These are phyloP conservation scores for Actinernus sp. DNA, from an alignment of 92 coral and sea anemone genomes.

Conservation along the genomic window DNA sequence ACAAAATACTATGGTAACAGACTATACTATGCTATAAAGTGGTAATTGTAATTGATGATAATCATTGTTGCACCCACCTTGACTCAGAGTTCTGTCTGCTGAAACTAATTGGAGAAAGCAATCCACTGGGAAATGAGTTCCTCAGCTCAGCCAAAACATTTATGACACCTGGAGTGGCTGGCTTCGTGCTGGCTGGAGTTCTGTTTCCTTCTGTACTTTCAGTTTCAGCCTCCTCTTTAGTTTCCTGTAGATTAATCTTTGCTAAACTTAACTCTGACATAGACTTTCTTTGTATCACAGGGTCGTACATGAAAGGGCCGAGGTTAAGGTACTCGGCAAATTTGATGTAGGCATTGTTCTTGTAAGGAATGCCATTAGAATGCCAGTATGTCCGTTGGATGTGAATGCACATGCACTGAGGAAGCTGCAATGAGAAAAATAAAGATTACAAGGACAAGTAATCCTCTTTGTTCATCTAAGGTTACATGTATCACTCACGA, in stretches of 20 bases:
- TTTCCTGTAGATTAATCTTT: not conserved
- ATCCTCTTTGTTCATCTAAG: no score
- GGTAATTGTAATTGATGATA: no score
- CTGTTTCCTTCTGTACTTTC: constrained; percentile 20
- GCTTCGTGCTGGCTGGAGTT: constrained; percentile 15
- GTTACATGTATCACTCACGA: no score
- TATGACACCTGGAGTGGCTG: not conserved
- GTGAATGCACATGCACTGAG: constrained; percentile 94
- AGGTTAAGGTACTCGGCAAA: constrained; percentile 85
- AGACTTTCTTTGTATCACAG: constrained; percentile 17
- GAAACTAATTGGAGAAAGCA: constrained; percentile 28
- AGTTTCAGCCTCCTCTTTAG: constrained; percentile 3
- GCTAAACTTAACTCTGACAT: constrained; percentile 11
- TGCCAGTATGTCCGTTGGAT: constrained; percentile 98
- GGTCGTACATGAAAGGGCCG: constrained; percentile 80
- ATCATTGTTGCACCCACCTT: constrained; percentile 8
- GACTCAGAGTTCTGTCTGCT: constrained; percentile 45
- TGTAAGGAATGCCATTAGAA: constrained; percentile 86
- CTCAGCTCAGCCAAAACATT: constrained; percentile 32
- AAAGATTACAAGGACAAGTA: no score
- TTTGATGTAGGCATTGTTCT: constrained; percentile 74
- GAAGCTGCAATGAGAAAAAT: constrained; percentile 88
- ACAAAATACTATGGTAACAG: no score
- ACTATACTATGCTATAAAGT: no score
- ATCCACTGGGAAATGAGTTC: constrained; percentile 7